A percentile compares a stretch with the other conserved stretches of the same genome.
These are phyloP conservation scores for Ahaetulla prasina DNA, from an alignment of 2,113 vertebrate genomes.

Conservation along the genomic window DNA sequence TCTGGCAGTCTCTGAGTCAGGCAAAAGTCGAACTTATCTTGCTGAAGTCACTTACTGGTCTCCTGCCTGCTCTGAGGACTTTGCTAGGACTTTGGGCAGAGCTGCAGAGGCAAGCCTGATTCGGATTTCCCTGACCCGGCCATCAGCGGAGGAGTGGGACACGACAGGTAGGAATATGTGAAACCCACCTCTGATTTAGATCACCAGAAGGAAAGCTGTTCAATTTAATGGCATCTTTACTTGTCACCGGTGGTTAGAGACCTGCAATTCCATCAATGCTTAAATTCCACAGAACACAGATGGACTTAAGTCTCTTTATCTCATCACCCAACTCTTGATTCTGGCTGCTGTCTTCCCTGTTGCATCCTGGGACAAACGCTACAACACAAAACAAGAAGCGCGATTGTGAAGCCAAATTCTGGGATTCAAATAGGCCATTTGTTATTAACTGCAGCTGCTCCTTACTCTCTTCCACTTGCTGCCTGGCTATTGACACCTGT, in stretches of 20 bases:
- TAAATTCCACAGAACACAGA: not conserved
- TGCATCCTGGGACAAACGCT: slow-evolving; percentile 23
- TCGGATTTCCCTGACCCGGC: too few relatives aligned
- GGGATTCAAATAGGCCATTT: slow-evolving; percentile 34
- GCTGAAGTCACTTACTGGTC: too few relatives aligned
- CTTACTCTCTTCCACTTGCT: slow-evolving; percentile 35
- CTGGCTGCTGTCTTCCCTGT: not conserved
- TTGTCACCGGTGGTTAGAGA: not conserved
- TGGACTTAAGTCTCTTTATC: not conserved
- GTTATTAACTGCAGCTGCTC: slow-evolving; percentile 22
- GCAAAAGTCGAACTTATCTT: too few relatives aligned
- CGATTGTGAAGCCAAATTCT: slow-evolving; percentile 21
- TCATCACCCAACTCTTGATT: not conserved
- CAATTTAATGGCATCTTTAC: not conserved
- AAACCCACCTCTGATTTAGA: too few relatives aligned
- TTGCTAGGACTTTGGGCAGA: too few relatives aligned
- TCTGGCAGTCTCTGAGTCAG: too few relatives aligned
- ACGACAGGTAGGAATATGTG: too few relatives aligned
- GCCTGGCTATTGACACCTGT: slow-evolving; percentile 20
- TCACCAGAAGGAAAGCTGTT: not conserved
- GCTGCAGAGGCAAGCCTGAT: too few relatives aligned
- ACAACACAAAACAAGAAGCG: slow-evolving; percentile 22
- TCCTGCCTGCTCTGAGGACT: too few relatives aligned
- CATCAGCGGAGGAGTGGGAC: too few relatives aligned
- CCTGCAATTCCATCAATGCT: not conserved